Conservation (phyloP, 2,113 vertebrate genomes). For the Bufo gargarizans region DNA sequence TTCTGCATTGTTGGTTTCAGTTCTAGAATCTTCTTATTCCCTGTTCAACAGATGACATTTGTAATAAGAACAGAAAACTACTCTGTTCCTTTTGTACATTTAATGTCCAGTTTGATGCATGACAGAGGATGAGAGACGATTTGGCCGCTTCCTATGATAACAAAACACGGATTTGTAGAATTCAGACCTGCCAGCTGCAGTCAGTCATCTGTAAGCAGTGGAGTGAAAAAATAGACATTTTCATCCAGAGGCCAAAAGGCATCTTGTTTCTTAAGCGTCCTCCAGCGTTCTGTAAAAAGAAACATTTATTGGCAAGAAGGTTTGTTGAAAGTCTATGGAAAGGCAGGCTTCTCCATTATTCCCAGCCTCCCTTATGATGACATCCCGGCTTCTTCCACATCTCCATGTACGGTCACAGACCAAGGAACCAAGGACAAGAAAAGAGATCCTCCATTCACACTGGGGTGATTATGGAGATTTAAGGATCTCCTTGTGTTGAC, state of each 20-base stretch:
- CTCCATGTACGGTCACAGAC: conserved; percentile 49
- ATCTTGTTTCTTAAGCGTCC: neutral
- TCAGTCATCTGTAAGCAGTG: conserved; percentile 23
- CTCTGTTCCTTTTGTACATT: neutral
- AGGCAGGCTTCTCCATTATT: conserved; percentile 5
- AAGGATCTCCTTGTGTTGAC: neutral
- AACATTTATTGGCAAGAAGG: conserved; percentile 39
- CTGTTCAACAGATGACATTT: neutral
- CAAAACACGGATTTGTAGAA: conserved; percentile 50
- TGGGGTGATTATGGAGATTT: conserved; percentile 9
- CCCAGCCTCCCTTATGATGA: neutral
- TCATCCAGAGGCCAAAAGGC: conserved; percentile 50
- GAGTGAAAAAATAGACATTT: conserved; percentile 15
- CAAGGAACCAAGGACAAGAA: conserved; percentile 1
- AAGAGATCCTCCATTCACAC: conserved; percentile 31
- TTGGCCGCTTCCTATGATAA: conserved; percentile 35
- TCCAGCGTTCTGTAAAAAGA: conserved; percentile 30
- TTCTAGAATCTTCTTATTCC: neutral
- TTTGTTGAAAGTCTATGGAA: conserved; percentile 38
- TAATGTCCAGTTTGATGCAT: conserved; percentile 4
- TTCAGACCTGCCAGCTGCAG: conserved; percentile 29
- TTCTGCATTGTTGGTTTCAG: neutral
- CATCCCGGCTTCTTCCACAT: neutral
- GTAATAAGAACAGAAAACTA: neutral
- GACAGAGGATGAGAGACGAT: conserved; percentile 33